These are phyloP conservation scores for Fratercula arctica DNA, from an alignment of 2,797 vertebrate genomes.

Conservation along the genomic window DNA sequence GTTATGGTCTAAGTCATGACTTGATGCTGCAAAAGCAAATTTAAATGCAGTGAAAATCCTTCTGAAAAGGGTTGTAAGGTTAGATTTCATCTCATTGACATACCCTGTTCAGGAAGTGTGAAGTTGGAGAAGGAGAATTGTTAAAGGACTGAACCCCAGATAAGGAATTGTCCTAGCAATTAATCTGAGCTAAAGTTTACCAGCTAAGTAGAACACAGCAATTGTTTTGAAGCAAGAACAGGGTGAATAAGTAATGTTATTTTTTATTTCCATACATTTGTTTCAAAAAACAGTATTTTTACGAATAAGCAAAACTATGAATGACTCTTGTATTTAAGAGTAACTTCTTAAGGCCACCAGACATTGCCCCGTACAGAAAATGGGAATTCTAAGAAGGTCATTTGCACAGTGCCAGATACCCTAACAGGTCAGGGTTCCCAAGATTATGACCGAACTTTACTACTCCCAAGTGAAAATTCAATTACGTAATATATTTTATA, in stretches of 20 bases:
- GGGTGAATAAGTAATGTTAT: not conserved
- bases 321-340: not conserved
- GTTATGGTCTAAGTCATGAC: rapidly evolving
- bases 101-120: not conserved
- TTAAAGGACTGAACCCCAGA: not conserved
- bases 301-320: not conserved
- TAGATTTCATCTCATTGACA: not conserved
- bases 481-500: not conserved
- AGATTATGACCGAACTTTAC: not conserved
- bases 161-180: not conserved
- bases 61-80: not conserved
- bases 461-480: not conserved
- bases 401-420: not conserved
- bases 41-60: not conserved
- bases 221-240: not conserved
- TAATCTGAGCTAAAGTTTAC: not conserved
- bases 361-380: not conserved
- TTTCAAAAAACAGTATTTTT: not conserved
- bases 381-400: not conserved
- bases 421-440: not conserved
- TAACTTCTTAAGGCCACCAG: not conserved
- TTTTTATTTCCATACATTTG: not conserved
- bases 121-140: not conserved
- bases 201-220: not conserved
- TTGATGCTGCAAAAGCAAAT: not conserved